Base-by-base conservation (phyloP, 2,888 invertebrate species). In the Bombylius major region DNA sequence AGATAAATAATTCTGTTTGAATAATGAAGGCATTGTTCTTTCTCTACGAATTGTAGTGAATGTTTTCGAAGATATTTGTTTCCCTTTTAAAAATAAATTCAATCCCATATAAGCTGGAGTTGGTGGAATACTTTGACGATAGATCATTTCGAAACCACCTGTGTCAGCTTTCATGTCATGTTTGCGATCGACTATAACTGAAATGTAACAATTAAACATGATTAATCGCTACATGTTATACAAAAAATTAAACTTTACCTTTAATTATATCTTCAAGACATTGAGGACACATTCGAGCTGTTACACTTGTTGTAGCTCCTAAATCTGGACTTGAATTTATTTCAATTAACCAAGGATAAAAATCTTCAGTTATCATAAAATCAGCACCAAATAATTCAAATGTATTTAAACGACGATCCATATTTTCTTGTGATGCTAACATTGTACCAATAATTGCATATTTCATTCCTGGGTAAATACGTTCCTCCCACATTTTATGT, bases 351-450 rank as follows among this genome's bases (percentile, higher is more conserved):
- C 94, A 95, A 0, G 94, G 93, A 39, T 84, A 83, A 64, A 86
- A 87, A 65, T 89, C 87, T 56, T 92, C 88, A 50, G 89, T 87
- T 57, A 96, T 76, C 88, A 96, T 92, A 68, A 96, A 96, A 73
- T 96, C 96, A 1, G 95, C 95, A 14, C 96, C 96, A 65, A 93
- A 96, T 32, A 96, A 74, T 73, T 95, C 94, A 75, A 93, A 96
- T 54, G 92, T 91, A 64, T 91, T 90, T 65, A 82, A 79, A 0
- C 73, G 61, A 47, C 87, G 79, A 66, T 89, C 88, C 87, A 90
- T 88, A 11, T 83, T 80, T 53, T 89, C 87, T 68, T 95, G 94
- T 58, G 90, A 89, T 0, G 92, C 89, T 56, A 94, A 73, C 77
- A 94, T 82, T 1, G 92, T 84, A 57, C 91, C 92, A 39, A 82